phyloP scores from a whole-genome alignment of 2,797 vertebrate genomes.

The Lophotriccus pileatus region DNA sequence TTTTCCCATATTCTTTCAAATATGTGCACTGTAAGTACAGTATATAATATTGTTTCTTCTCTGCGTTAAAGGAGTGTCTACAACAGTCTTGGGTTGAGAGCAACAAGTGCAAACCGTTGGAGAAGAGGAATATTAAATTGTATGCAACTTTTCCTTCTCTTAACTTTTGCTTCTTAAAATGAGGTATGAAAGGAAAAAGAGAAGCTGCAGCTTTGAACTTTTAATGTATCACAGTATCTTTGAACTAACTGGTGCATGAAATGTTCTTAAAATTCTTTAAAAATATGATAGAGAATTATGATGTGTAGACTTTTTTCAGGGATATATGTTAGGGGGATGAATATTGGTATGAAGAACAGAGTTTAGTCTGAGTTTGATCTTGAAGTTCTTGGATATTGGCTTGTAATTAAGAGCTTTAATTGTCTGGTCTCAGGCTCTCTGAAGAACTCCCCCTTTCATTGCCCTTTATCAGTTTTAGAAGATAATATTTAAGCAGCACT shows the following conservation, averaged over 20 bases:
- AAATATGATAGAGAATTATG: constrained; percentile 51
- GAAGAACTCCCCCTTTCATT: background rate
- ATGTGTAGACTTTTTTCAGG: background rate
- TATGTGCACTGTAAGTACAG: background rate
- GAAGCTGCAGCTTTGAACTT: constrained; percentile 57
- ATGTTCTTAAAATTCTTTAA: constrained; percentile 56
- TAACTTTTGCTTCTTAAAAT: constrained; percentile 51
- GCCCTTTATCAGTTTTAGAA: constrained; percentile 26
- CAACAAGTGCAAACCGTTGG: background rate
- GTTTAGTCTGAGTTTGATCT: constrained; percentile 12
- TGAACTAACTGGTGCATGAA: constrained; percentile 68
- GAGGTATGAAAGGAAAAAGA: background rate
- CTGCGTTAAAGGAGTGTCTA: background rate
- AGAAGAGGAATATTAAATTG: background rate
- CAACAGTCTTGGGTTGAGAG: background rate
- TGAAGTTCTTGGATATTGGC: background rate
- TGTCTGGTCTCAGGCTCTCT: background rate
- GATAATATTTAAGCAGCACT: constrained; percentile 22
- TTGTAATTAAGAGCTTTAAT: constrained; percentile 11
- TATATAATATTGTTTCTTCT: background rate
- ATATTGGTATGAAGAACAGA: background rate
- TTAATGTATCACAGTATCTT: constrained; percentile 59
- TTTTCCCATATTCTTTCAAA: background rate
- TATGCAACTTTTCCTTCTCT: background rate
- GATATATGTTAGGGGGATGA: background rate